Conservation (phyloP, 2,888 invertebrate species). For the Nomada ruficornis region DNA sequence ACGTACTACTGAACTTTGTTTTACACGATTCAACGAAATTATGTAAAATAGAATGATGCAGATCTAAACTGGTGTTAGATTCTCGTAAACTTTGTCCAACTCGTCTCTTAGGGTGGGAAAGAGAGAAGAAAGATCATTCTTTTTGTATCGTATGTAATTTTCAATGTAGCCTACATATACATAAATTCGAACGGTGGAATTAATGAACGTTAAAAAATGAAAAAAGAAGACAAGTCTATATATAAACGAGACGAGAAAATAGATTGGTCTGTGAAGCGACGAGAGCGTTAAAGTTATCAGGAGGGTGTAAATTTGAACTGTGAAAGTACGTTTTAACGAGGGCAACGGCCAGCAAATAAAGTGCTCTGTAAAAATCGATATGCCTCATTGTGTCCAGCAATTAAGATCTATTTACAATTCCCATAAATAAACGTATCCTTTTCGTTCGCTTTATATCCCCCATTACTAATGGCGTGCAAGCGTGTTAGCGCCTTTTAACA, state of each 20-base stretch:
- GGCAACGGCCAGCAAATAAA: conserved; percentile 24
- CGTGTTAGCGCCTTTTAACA: conserved; percentile 54
- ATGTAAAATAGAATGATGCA: neutral
- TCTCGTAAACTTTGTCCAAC: conserved; percentile 4
- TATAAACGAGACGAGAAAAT: neutral
- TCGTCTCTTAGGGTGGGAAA: neutral
- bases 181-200: neutral
- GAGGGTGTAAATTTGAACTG: conserved; percentile 3
- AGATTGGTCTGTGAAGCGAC: neutral
- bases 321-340: neutral
- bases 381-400: conserved; percentile 12
- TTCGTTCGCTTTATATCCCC: neutral
- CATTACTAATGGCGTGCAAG: conserved; percentile 43
- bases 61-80: conserved; percentile 14
- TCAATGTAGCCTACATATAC: conserved; percentile 1
- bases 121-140: neutral
- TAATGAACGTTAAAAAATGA: neutral
- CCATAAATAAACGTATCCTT: conserved; percentile 16
- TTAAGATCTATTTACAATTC: conserved; percentile 3
- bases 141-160: conserved; percentile 35
- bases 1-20: conserved; percentile 37
- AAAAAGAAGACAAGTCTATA: conserved; percentile 8
- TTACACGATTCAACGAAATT: conserved; percentile 20
- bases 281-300: neutral
- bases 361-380: conserved; percentile 22